Evolutionary conservation across 35 echinoderm and acorn worm species (phyloP), one percentile per base, ranked within the genome.

Genomic region (Anneissia japonica): DNA sequence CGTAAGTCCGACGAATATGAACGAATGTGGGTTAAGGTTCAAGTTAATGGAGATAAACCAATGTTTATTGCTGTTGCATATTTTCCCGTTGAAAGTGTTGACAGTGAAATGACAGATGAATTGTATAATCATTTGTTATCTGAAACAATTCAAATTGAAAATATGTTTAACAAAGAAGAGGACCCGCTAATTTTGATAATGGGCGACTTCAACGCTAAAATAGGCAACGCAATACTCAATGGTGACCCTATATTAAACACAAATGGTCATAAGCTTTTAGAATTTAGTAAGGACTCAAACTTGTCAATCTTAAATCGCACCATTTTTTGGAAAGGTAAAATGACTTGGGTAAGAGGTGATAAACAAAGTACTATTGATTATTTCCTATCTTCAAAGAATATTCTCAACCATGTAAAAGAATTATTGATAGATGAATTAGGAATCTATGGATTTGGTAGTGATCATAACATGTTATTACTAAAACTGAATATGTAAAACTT

Each of bases 141-240:
- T 4, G 28, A 85, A 26, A 38, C 75, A 16, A 9, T 38, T 10
- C n/a, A 81, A 41, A 81, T 81, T 41, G 79, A 81, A 34, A 43
- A 43, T 43, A 43, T 43, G 40, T 43, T 43, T 43, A 43, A 43
- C 14, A 34, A 34, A 37, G 37, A 81, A 30, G 35, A 81, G 3
- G 79, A 81, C 39, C 36, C 79, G 39, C 14, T 29, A 40, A 79
- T 79, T 79, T 39, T 81, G 7, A n/a, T 81, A 29, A 40, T 81
- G 31, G 79, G 79, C 12, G 79, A 81, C n/a, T 81, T 81, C 28
- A 81, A 81, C 36, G 79, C 79, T 28, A 81, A 37, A 41, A 81
- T 81, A 13, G 79, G 79, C 17, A 28, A 41, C n/a, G 34, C 16
- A 38, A 81, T 81, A 40, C 38, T 37, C 26, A 3, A 32, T 81